Conservation (phyloP, 2,888 invertebrate species). For the Mythimna pallens region DNA sequence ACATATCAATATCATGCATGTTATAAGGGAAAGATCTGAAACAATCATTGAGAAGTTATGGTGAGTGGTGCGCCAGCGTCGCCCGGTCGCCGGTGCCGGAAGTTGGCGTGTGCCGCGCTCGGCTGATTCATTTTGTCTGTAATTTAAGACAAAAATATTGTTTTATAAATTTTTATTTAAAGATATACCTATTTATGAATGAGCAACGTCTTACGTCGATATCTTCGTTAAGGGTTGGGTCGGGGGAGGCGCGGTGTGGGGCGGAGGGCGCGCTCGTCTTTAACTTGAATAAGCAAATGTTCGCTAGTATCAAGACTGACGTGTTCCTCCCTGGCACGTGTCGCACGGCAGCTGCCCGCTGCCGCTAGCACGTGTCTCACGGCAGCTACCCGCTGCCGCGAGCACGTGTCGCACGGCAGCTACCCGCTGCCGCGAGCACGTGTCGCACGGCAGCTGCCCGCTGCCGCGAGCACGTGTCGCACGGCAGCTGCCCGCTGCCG, state of each 20-base stretch:
- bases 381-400: too few relatives aligned
- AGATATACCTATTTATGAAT: background rate
- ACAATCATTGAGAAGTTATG: background rate
- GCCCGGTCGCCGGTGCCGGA: too few relatives aligned
- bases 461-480: too few relatives aligned
- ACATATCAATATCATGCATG: background rate
- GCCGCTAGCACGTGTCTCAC: too few relatives aligned
- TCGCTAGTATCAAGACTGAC: constrained; percentile 27
- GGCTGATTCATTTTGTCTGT: background rate
- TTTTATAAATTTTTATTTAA: background rate
- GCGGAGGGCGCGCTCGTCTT: constrained; percentile 4
- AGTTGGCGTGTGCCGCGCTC: too few relatives aligned
- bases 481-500: too few relatives aligned
- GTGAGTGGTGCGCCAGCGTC: background rate
- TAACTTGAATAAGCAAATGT: constrained; percentile 25
- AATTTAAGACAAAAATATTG: background rate
- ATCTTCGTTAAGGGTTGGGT: background rate
- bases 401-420: too few relatives aligned
- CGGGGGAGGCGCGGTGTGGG: background rate
- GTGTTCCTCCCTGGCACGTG: too few relatives aligned
- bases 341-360: too few relatives aligned
- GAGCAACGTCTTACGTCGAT: background rate
- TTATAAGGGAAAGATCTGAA: background rate
- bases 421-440: too few relatives aligned
- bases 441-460: too few relatives aligned